Percentiles rank a stretch among this genome's conserved stretches.
phyloP scores from a whole-genome alignment of 92 coral and sea anemone genomes.

The Actinernus sp. region DNA sequence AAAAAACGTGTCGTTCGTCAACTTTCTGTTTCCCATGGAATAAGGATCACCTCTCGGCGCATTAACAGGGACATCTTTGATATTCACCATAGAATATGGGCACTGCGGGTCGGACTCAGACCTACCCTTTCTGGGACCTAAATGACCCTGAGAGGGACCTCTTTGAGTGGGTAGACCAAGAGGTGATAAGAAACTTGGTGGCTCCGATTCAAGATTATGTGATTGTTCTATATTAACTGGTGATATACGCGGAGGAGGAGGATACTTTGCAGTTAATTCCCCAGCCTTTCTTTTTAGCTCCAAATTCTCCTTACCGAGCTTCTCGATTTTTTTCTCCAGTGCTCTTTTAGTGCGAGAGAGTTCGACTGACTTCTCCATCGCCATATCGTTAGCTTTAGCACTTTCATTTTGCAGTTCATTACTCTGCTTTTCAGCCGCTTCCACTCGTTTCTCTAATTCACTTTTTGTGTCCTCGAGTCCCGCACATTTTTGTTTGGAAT shows the following conservation, averaged over 20 bases:
- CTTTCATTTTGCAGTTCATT: slow-evolving; percentile 68
- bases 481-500: slow-evolving; percentile 42
- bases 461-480: slow-evolving; percentile 54
- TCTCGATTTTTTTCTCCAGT: slow-evolving; percentile 89
- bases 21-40: slow-evolving; percentile 15
- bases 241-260: slow-evolving; percentile 56
- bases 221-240: slow-evolving; percentile 42
- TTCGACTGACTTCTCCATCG: slow-evolving; percentile 96
- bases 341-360: slow-evolving; percentile 84
- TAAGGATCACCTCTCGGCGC: slow-evolving; percentile 10
- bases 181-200: background rate
- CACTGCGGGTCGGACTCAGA: background rate
- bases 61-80: background rate
- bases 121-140: background rate
- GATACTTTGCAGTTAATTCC: slow-evolving; percentile 18
- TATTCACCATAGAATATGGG: background rate
- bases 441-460: slow-evolving; percentile 55
- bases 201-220: slow-evolving; percentile 34
- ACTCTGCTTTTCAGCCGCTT: slow-evolving; percentile 54
- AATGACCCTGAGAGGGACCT: background rate
- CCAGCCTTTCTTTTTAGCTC: slow-evolving; percentile 82
- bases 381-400: slow-evolving; percentile 88
- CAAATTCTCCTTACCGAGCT: slow-evolving; percentile 79
- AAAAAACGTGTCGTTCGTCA: slow-evolving; percentile 12
- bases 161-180: background rate